These are phyloP conservation scores for Balearica regulorum DNA, from an alignment of 2,797 vertebrate species.

Conservation along the genomic window DNA sequence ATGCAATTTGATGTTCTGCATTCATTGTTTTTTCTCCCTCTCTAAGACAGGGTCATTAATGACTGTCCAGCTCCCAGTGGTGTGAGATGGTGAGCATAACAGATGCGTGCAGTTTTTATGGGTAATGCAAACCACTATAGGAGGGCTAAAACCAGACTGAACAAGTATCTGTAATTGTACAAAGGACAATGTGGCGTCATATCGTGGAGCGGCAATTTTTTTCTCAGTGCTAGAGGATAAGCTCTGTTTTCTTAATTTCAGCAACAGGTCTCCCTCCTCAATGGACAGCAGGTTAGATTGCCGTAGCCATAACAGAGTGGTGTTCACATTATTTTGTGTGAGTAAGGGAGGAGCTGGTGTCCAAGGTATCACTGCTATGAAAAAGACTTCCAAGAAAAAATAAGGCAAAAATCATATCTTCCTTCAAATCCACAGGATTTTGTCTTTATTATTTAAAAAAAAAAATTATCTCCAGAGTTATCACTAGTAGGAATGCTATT, in stretches of 20 bases:
- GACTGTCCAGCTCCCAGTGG: not conserved
- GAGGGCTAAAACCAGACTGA: not conserved
- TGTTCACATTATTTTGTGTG: not conserved
- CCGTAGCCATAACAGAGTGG: not conserved
- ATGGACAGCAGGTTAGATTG: not conserved
- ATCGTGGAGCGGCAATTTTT: not conserved
- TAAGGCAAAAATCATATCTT: not conserved
- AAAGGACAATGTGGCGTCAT: not conserved
- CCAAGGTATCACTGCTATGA: not conserved
- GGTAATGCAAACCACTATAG: not conserved
- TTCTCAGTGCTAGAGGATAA: not conserved
- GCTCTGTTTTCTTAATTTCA: not conserved
- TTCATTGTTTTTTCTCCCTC: not conserved
- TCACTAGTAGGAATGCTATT: not conserved
- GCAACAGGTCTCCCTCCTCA: not conserved
- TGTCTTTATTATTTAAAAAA: constrained; percentile 24
- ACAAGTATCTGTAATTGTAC: not conserved
- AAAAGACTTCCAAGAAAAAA: not conserved
- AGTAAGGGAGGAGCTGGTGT: not conserved
- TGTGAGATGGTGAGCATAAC: not conserved
- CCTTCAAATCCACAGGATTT: not conserved
- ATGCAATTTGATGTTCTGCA: not conserved
- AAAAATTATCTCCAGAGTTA: not conserved
- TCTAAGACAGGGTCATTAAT: not conserved
- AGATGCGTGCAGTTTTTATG: not conserved